Percentiles rank a stretch among this genome's conserved stretches.
These are phyloP conservation scores for Litocranius walleri DNA, from an alignment of 2,113 vertebrate genomes.

Conservation along the genomic window DNA sequence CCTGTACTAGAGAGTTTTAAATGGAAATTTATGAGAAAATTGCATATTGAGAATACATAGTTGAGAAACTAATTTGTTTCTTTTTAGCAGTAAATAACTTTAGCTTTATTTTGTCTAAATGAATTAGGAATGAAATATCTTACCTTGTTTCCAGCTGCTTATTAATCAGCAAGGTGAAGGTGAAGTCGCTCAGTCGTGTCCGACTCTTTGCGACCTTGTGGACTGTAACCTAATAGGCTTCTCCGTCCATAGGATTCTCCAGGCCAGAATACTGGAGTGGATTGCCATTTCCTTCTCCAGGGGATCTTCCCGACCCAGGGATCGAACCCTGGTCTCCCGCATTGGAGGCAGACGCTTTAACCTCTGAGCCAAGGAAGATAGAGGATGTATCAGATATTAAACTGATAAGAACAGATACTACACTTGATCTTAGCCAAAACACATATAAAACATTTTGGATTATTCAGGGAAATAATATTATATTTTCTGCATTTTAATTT, in stretches of 20 bases:
- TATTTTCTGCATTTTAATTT: conserved; percentile 51
- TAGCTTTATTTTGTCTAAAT: conserved; percentile 69
- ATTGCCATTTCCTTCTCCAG: too few relatives aligned
- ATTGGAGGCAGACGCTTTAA: too few relatives aligned
- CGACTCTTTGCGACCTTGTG: too few relatives aligned
- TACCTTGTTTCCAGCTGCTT: conserved; percentile 53
- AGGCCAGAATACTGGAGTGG: too few relatives aligned
- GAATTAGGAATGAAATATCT: conserved; percentile 70
- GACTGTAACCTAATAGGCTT: too few relatives aligned
- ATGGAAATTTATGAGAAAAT: conserved; percentile 68
- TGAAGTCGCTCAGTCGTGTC: too few relatives aligned
- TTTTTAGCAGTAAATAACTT: conserved; percentile 70
- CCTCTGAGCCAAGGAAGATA: too few relatives aligned
- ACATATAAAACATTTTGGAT: conserved; percentile 54
- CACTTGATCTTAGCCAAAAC: neutral
- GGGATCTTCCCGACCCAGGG: too few relatives aligned
- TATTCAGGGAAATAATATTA: conserved; percentile 55
- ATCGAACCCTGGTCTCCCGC: too few relatives aligned
- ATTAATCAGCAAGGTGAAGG: neutral
- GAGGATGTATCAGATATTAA: too few relatives aligned
- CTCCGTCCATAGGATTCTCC: too few relatives aligned
- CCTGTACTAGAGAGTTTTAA: conserved; percentile 57
- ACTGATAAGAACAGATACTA: too few relatives aligned
- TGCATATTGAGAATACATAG: conserved; percentile 48
- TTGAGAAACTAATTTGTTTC: conserved; percentile 51